These are phyloP conservation scores for Forbesichthys papilliferus DNA, from an alignment of 2,113 vertebrate genomes.

Conservation along the genomic window DNA sequence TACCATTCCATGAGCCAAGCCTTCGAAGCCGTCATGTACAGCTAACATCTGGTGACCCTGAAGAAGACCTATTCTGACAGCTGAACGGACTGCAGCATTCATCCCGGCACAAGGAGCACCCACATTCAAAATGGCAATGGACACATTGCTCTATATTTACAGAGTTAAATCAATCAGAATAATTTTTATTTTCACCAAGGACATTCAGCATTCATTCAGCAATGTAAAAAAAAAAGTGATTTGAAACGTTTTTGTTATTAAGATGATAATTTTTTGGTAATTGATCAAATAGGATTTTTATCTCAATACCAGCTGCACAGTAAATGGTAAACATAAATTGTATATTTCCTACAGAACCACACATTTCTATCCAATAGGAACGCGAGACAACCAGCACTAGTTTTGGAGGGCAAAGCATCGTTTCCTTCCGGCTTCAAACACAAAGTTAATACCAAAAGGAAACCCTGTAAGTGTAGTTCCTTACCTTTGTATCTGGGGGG, in stretches of 20 bases:
- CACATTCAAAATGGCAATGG: constrained; percentile 88
- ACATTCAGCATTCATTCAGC: too few relatives aligned
- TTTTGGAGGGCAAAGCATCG: not conserved
- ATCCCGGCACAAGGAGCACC: constrained; percentile 92
- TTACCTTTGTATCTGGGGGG: constrained; percentile 83
- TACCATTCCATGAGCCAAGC: constrained; percentile 87
- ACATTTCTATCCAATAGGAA: too few relatives aligned
- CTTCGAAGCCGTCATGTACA: constrained; percentile 90
- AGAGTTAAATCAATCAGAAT: constrained; percentile 18
- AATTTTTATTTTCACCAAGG: not conserved
- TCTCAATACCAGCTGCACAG: too few relatives aligned
- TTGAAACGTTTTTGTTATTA: too few relatives aligned
- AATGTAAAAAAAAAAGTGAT: too few relatives aligned
- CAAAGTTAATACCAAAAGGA: not conserved
- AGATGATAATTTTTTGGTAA: too few relatives aligned
- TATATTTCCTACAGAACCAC: too few relatives aligned
- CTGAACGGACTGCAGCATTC: constrained; percentile 88
- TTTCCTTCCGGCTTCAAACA: not conserved
- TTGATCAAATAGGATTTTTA: too few relatives aligned
- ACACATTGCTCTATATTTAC: constrained; percentile 76
- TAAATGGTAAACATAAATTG: too few relatives aligned
- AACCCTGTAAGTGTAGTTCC: constrained; percentile 1
- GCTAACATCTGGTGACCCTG: constrained; percentile 89
- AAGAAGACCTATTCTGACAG: constrained; percentile 85
- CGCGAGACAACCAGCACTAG: too few relatives aligned